Evolutionary conservation across 1,140 invertebrate genomes (phyloP).

Genomic region (Lordiphosa mommai): DNA sequence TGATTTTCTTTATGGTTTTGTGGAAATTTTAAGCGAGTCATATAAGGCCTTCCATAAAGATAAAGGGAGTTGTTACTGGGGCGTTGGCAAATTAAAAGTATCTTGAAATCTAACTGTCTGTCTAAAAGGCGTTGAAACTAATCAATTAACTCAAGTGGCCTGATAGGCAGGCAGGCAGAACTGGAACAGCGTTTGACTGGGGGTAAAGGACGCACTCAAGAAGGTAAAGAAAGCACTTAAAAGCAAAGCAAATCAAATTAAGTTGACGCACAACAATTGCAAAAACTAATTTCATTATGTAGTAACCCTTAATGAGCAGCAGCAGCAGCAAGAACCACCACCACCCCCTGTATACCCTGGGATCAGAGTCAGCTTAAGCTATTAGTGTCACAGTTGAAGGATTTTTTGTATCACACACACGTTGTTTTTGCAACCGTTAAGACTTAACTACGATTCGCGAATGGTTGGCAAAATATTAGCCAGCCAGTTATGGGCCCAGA

Average conservation of each 20-base stretch:
- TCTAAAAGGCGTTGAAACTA: conserved; percentile 40
- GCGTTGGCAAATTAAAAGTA: conserved; percentile 9
- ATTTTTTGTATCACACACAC: background rate
- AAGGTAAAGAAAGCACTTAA: conserved; percentile 46
- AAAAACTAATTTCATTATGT: conserved; percentile 58
- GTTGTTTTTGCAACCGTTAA: conserved; percentile 52
- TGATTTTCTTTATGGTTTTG: conserved; percentile 28
- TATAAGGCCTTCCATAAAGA: conserved; percentile 27
- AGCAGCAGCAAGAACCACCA: conserved; percentile 1
- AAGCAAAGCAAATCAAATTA: conserved; percentile 64
- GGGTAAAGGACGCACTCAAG: background rate
- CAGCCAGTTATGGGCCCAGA: background rate
- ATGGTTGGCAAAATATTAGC: conserved; percentile 24
- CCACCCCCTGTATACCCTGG: background rate
- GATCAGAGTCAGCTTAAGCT: background rate
- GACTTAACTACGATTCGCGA: conserved; percentile 66
- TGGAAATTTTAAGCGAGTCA: conserved; percentile 27
- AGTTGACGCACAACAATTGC: conserved; percentile 49
- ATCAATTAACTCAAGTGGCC: conserved; percentile 68
- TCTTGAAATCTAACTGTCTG: conserved; percentile 23
- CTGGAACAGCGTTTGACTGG: conserved; percentile 7
- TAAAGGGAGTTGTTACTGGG: conserved; percentile 12
- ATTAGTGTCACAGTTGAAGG: background rate
- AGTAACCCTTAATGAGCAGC: conserved; percentile 27
- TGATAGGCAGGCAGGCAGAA: conserved; percentile 27